Conservation (phyloP, 2,797 vertebrate genomes). For the Cryptoprocta ferox region DNA sequence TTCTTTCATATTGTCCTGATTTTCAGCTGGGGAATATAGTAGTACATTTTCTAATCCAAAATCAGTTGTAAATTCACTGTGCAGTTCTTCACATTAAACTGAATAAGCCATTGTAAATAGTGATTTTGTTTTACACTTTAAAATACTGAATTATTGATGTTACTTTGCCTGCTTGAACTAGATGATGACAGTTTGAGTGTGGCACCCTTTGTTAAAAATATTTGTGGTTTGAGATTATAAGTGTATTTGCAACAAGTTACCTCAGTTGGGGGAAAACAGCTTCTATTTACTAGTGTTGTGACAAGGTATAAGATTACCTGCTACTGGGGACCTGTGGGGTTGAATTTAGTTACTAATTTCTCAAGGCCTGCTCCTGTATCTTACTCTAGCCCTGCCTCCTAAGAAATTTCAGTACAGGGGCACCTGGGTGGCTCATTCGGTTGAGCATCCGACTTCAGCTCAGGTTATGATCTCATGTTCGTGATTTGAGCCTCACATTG, state of each 20-base stretch:
- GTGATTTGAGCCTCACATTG: too few relatives aligned
- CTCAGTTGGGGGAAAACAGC: background rate
- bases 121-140: constrained; percentile 68
- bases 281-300: constrained; percentile 24
- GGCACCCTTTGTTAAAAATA: constrained; percentile 5
- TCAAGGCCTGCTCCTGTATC: constrained; percentile 28
- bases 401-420: background rate
- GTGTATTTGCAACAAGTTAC: constrained; percentile 21
- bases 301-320: background rate
- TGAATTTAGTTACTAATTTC: constrained; percentile 50
- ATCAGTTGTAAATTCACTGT: constrained; percentile 55
- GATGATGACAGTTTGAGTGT: constrained; percentile 25
- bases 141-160: constrained; percentile 73
- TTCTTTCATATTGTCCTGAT: background rate
- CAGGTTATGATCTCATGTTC: too few relatives aligned
- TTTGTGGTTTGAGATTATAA: background rate
- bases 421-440: too few relatives aligned
- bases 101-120: background rate
- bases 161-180: background rate
- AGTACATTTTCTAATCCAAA: constrained; percentile 33
- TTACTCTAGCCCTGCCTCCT: background rate
- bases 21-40: constrained; percentile 11
- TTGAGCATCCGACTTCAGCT: too few relatives aligned
- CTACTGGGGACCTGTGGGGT: background rate
- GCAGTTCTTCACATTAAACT: constrained; percentile 61